Percentiles rank a stretch among this genome's conserved stretches.
Evolutionary conservation across 2,113 vertebrate genomes (phyloP).

Genomic region (Castor canadensis): DNA sequence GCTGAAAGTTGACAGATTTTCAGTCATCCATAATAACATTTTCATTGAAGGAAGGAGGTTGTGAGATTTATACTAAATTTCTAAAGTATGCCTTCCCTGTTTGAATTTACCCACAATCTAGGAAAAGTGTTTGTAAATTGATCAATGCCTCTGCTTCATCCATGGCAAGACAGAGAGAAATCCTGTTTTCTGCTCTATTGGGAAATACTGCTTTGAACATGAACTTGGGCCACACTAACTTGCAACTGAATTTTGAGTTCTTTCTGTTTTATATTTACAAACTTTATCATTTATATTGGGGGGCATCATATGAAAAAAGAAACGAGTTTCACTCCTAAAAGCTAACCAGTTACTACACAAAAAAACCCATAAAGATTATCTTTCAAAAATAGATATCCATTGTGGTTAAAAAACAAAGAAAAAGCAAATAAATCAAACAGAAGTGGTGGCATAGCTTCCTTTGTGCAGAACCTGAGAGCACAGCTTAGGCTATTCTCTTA

Average conservation of each 20-base stretch:
- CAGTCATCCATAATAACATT: conserved; percentile 32
- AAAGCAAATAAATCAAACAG: neutral
- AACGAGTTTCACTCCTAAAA: conserved; percentile 8
- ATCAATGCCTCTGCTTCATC: conserved; percentile 25
- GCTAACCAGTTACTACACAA: neutral
- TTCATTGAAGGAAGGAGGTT: conserved; percentile 23
- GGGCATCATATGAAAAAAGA: neutral
- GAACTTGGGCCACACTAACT: neutral
- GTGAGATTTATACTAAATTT: conserved; percentile 36
- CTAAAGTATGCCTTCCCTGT: conserved; percentile 12
- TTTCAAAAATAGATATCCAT: neutral
- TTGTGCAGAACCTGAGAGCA: neutral
- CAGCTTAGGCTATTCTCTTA: neutral
- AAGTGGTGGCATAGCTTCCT: neutral
- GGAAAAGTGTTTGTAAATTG: conserved; percentile 49
- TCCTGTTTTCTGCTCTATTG: neutral
- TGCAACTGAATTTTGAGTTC: conserved; percentile 7
- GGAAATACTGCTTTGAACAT: conserved; percentile 55
- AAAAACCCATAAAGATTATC: conserved; percentile 20
- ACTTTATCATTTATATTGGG: neutral
- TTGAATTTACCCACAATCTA: conserved; percentile 11
- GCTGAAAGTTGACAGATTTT: conserved; percentile 38
- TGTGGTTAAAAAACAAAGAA: neutral
- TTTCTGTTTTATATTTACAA: conserved; percentile 24
- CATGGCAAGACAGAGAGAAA: conserved; percentile 10